phyloP scores from a whole-genome alignment of 1,140 invertebrate genomes.

The Luehdorfia chinensis region DNA sequence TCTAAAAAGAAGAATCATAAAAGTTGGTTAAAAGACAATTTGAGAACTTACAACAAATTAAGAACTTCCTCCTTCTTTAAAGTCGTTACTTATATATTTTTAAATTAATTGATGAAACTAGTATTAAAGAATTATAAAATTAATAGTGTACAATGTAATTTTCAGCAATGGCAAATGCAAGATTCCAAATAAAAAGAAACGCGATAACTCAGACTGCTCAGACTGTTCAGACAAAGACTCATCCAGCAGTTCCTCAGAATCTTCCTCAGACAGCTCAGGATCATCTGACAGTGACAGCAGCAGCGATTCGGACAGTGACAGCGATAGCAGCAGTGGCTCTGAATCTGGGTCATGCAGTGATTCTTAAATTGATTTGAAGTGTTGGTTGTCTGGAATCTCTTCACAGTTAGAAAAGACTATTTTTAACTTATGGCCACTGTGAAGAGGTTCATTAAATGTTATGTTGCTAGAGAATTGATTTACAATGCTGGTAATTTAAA shows the following conservation, averaged over 20 bases:
- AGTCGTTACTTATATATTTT: no score
- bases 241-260: constrained; percentile 50
- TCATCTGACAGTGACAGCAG: constrained; percentile 49
- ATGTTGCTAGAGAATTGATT: constrained; percentile 26
- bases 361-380: constrained; percentile 10
- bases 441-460: constrained; percentile 12
- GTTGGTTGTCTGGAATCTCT: neutral
- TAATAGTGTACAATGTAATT: constrained; percentile 4
- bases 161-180: constrained; percentile 56
- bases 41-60: no score
- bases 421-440: constrained; percentile 4
- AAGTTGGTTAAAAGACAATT: no score
- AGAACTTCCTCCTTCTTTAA: no score
- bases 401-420: neutral
- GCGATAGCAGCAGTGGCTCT: constrained; percentile 39
- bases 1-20: no score
- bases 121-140: no score
- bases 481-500: constrained; percentile 47
- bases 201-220: constrained; percentile 37
- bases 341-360: constrained; percentile 43
- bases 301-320: constrained; percentile 52
- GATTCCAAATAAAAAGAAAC: constrained; percentile 58
- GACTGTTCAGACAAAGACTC: constrained; percentile 51
- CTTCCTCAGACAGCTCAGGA: constrained; percentile 40
- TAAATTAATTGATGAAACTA: no score